Base-by-base conservation (phyloP, 2,113 vertebrate genomes). In the Gavia stellata region DNA sequence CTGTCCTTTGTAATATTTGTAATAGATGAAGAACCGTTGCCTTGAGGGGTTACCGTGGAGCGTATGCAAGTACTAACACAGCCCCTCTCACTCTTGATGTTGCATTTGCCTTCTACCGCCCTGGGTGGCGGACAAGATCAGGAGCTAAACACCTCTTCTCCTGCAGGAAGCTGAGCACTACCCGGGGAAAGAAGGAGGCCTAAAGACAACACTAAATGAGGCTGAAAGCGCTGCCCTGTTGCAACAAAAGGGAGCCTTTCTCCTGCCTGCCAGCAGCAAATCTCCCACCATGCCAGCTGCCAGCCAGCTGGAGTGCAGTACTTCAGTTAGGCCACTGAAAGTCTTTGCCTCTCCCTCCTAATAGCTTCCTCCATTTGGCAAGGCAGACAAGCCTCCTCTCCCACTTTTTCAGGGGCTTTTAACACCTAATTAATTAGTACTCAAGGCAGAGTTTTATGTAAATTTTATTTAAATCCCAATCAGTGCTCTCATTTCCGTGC, bases 391-490 rank as follows among this genome's bases (percentile, higher is more conserved):
- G 36, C 36, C 56, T 71, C 29, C 36, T 72, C 49, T 44, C 42
- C 29, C 1, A 7, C 77, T 55, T 91, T 86, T 94, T 77, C 23
- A 80, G 90, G 90, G 93, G 31, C 62, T 97, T 97, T 97, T 71
- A 71, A 61, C 79, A 94, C 24, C 91, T 97, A 91, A 95, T 97
- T 96, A 98, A 98, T 97, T 97, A 97, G 92, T 96, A 97, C 86
- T 97, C 91, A 95, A 96, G 87, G 68, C 87, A 97, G 81, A 94
- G 10, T 94, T 98, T 97, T 97, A 98, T 97, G 97, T 88, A 98
- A 98, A 97, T 97, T 90, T 92, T 97, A 98, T 97, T 98, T 97
- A 97, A 98, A 98, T 98, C 88, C 83, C 89, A 97, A 97, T 97
- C 96, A 98, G 83, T 67, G 88, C 73, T 97, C 96, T 95, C 94